phyloP scores from a whole-genome alignment of 2,113 vertebrate species.

The Strix aluco region DNA sequence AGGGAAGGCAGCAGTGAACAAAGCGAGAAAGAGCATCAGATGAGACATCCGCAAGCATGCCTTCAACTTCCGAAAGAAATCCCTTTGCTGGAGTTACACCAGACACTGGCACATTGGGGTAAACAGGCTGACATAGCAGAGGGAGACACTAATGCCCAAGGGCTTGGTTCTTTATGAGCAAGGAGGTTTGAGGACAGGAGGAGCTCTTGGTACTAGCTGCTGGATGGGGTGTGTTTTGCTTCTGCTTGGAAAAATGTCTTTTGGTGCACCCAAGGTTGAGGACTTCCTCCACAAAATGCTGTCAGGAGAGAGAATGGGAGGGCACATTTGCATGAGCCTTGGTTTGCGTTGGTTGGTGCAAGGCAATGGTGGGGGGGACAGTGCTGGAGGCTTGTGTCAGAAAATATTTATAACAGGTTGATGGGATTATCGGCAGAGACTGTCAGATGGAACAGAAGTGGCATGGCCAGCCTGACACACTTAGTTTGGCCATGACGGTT shows the following conservation, averaged over 20 bases:
- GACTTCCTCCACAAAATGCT: not conserved
- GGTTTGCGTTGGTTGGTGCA: fast-evolving
- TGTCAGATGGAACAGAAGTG: fast-evolving
- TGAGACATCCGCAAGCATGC: not conserved
- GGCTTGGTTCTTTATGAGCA: fast-evolving
- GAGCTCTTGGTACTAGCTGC: not conserved
- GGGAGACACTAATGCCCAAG: not conserved
- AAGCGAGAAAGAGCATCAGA: not conserved
- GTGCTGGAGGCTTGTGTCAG: not conserved
- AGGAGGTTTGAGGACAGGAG: not conserved
- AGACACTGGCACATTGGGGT: fast-evolving
- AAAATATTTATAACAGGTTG: not conserved
- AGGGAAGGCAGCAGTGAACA: not conserved
- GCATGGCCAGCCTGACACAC: fast-evolving
- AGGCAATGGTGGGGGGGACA: not conserved
- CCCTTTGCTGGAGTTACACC: not conserved
- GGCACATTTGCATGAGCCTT: not conserved
- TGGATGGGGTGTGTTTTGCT: not conserved
- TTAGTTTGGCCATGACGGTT: not conserved
- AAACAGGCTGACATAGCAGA: not conserved
- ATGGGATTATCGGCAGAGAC: not conserved
- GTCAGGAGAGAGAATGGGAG: not conserved
- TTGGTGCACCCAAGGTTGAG: not conserved
- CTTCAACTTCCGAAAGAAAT: not conserved
- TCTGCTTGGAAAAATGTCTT: not conserved